Evolutionary conservation across 2,797 vertebrate species (phyloP), one percentile per base, ranked within the genome.

Genomic region (Mormyrops attenuatus): DNA sequence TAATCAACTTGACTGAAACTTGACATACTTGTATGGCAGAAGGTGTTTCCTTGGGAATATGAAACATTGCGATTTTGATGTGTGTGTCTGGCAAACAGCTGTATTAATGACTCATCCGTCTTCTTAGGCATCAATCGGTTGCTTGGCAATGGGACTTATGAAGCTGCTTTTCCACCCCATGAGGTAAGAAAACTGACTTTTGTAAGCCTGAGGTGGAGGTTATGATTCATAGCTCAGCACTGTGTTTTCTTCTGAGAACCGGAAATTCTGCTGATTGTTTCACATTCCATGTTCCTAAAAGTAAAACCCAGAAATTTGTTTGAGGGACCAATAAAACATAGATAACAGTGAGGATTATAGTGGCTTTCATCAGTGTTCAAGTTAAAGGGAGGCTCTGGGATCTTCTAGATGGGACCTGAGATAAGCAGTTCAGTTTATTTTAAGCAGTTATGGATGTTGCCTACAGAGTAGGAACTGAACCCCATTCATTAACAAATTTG

Each of bases 151-250:
- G 96, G 95, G 90, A 98, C 99, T 0, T 99, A 99, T 17, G 98
- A 99, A 93, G 98, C 99, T 91, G 98, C 99, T 0, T 99, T 99
- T 93, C 99, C 98, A 88, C 99, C 98, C 22, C 99, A 99, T 90
- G 98, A 99, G 97, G 98, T 99, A 95, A 93, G 53, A 87, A 34
- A 9, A 9, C 8, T 38, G 26, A 55, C 52, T 57, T 53, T 87
- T 6, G 2, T 13, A 87, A 15, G 30, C 30, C 11, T 57, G 26
- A 6, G 22, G 15, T 9, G 2, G 26, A 87, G 30, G 34, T 34
- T 87, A 34, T 60, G 5, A 38, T 57, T 87, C 30, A 41, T 22
- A 0, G 26, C 49, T 88, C n/a, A 52, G 77, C 47, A 34, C 38
- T 22, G 38, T 20, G 34, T n/a, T n/a, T 26, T 47, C 38, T 13